Evolutionary conservation across 2,113 vertebrate species (phyloP), one percentile per base, ranked within the genome.

Genomic region (Antechinus stuartii): DNA sequence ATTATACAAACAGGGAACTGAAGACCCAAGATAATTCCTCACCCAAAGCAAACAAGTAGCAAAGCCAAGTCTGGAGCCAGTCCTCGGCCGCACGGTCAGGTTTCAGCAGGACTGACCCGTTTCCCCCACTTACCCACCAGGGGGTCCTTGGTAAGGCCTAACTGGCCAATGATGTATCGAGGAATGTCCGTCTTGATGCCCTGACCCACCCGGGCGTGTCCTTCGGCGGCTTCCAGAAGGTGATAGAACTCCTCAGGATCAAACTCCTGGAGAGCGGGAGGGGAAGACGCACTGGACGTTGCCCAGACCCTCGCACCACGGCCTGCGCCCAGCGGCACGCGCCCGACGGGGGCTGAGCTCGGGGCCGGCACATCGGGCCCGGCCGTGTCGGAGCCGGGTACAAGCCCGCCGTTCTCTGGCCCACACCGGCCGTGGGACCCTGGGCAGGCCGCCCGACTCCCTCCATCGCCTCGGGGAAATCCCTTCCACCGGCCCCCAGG

Each of bases 161-260:
- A 98, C 95, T 99, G 99, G 95, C 98, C 99, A 97, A 99, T 99
- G 98, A 99, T 99, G 96, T 99, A 99, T 24, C 98, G 98, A 0
- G 99, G 99, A 96, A 99, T 99, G 97, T 99, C 99, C 0, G 99
- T 99, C 98, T 99, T 99, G 98, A 99, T 99, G 90, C 99, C 99
- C 76, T 99, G 99, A 9, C 99, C 99, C 1, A 99, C 99, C 55
- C 99, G 99, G 68, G 99, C 99, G 0, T 99, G 99, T 92, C 99
- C 99, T 97, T 99, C 99, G 0, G 99, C 99, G 0, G 99, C 99
- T 97, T 99, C 99, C 68, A 99, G 98, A 54, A 99, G 98, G 92
- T 99, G 99, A 96, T 99, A 99, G 93, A 99, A 99, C 96, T 99
- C 99, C 92, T 99, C 99, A 0, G 99, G 99, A 96, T 99, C 99